A percentile compares a stretch with the other conserved stretches of the same genome.
phyloP scores from a whole-genome alignment of 2,797 vertebrate species.

The Emys orbicularis region DNA sequence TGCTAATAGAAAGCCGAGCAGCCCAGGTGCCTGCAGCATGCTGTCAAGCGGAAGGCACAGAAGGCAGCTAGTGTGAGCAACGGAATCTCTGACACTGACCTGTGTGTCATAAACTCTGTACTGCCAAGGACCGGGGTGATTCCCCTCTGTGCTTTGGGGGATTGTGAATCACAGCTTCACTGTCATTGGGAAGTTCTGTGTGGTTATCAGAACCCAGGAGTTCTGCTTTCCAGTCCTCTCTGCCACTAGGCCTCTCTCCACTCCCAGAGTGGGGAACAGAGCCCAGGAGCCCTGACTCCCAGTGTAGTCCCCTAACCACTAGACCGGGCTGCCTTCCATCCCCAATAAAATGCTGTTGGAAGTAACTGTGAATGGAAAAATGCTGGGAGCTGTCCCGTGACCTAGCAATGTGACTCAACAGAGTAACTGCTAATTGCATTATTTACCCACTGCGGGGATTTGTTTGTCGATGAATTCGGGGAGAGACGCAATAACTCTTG shows the following conservation, averaged over 20 bases:
- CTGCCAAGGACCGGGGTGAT: not conserved
- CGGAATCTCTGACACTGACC: not conserved
- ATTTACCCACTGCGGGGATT: not conserved
- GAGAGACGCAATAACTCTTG: not conserved
- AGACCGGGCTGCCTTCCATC: not conserved
- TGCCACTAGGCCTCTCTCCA: not conserved
- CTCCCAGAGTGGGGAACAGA: not conserved
- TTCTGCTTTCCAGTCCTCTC: not conserved
- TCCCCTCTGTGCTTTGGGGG: not conserved
- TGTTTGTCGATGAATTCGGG: not conserved
- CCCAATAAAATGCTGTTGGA: not conserved
- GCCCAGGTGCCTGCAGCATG: not conserved
- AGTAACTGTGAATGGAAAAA: not conserved
- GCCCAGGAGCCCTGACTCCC: not conserved
- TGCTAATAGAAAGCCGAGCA: not conserved
- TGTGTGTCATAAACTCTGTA: not conserved
- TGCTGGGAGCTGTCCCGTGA: not conserved
- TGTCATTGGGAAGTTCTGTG: not conserved
- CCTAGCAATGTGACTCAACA: not conserved
- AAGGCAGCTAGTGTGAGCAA: not conserved
- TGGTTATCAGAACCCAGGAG: not conserved
- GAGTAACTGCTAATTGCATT: constrained; percentile 5
- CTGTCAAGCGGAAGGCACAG: not conserved
- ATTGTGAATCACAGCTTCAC: not conserved
- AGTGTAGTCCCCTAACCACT: not conserved